phyloP scores from a whole-genome alignment of 64 coral and sea anemone species.

The Platygyra sinensis region DNA sequence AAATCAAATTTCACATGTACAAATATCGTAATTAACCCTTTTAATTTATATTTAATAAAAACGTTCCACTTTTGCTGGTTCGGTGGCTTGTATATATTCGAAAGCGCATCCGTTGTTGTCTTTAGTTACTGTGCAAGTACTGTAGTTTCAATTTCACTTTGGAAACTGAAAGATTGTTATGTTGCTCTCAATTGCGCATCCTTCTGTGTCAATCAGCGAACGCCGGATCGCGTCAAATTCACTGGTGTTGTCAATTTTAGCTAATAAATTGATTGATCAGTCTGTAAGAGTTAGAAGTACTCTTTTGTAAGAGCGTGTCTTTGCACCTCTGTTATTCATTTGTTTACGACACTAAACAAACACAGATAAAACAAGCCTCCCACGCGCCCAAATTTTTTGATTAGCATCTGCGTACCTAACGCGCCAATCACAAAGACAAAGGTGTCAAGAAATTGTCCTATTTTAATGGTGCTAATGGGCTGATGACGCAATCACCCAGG shows the following conservation, averaged over 20 bases:
- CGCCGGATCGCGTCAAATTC: background rate
- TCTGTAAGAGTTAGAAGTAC: background rate
- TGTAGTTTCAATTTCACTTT: too few species aligned
- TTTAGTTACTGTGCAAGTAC: too few species aligned
- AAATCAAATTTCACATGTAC: too few species aligned
- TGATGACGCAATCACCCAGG: background rate
- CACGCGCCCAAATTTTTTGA: background rate
- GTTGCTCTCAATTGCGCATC: too few species aligned
- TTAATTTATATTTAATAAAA: too few species aligned
- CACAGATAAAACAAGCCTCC: background rate
- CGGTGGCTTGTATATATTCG: too few species aligned
- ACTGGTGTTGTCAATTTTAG: background rate
- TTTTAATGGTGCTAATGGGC: background rate
- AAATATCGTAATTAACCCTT: too few species aligned
- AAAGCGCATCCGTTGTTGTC: too few species aligned
- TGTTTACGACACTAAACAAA: constrained; percentile 33
- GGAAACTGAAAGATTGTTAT: background rate
- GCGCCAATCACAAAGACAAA: background rate
- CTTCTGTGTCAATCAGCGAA: background rate
- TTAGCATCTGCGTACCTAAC: background rate
- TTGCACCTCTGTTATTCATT: background rate
- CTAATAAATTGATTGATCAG: background rate
- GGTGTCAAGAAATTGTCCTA: background rate
- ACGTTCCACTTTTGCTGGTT: too few species aligned
- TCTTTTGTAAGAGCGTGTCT: background rate